These are phyloP conservation scores for Toxotes lorentzi DNA, from an alignment of 2,797 vertebrate genomes.

Conservation along the genomic window DNA sequence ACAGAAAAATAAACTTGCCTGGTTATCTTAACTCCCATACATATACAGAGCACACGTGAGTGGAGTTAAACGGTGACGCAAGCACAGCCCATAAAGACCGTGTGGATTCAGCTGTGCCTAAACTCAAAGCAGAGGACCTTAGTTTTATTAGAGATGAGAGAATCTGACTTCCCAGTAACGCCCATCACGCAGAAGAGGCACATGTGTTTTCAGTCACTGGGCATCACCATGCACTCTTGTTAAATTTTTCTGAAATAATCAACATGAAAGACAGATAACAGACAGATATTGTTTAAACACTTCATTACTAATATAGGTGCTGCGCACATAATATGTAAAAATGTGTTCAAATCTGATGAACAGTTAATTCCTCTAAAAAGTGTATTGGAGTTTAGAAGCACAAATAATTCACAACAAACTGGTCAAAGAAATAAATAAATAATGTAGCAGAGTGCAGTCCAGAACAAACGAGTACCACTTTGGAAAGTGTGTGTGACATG, in stretches of 20 bases:
- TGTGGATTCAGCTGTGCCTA: conserved; percentile 54
- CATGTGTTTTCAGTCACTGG: conserved; percentile 7
- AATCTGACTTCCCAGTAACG: conserved; percentile 32
- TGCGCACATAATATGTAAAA: neutral
- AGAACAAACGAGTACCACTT: conserved; percentile 66
- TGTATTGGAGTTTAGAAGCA: neutral
- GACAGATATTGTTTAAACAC: neutral
- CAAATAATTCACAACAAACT: neutral
- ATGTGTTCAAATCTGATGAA: neutral
- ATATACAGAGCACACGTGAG: conserved; percentile 30
- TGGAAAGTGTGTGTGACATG: conserved; percentile 71
- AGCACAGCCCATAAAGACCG: conserved; percentile 41
- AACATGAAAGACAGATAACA: neutral
- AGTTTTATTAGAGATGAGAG: conserved; percentile 53
- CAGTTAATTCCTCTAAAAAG: neutral
- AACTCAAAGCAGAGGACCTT: conserved; percentile 36
- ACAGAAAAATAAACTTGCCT: neutral
- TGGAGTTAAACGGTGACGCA: conserved; percentile 11
- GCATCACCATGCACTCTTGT: neutral
- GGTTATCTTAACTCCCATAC: conserved; percentile 5
- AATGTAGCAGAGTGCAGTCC: conserved; percentile 2
- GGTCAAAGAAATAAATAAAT: neutral
- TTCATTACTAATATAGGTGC: neutral
- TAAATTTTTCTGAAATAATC: neutral
- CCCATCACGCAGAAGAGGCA: conserved; percentile 27